Percentiles rank a stretch among this genome's conserved stretches.
These are phyloP conservation scores for Anoplopoma fimbria DNA, from an alignment of 2,113 vertebrate species.

Conservation along the genomic window DNA sequence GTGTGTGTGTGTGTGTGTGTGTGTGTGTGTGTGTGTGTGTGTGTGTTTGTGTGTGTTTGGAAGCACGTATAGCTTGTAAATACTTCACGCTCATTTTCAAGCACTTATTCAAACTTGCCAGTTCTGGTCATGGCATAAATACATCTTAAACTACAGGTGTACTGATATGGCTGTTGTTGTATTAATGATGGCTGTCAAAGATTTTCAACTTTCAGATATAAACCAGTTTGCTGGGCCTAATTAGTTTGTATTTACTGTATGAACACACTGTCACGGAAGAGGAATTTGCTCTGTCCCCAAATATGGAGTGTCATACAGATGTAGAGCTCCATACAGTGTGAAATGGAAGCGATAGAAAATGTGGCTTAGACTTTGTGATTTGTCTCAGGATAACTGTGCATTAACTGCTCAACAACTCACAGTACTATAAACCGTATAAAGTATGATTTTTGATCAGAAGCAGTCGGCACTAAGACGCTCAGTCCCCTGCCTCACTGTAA, in stretches of 20 bases:
- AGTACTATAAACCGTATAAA: slow-evolving; percentile 24
- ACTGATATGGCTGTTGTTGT: not conserved
- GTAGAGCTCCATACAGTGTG: slow-evolving; percentile 66
- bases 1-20: slow-evolving; percentile 14
- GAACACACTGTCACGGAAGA: slow-evolving; percentile 32
- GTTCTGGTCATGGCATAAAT: not conserved
- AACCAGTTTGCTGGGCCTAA: not conserved
- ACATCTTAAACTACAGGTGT: not conserved
- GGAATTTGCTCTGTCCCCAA: slow-evolving; percentile 21
- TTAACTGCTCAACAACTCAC: slow-evolving; percentile 45
- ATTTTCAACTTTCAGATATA: not conserved
- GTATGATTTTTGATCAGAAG: slow-evolving; percentile 39
- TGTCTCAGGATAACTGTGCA: slow-evolving; percentile 50
- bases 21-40: not conserved
- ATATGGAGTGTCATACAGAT: slow-evolving; percentile 50
- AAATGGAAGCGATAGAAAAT: slow-evolving; percentile 66
- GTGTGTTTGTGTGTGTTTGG: not conserved
- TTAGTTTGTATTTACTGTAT: slow-evolving; percentile 36
- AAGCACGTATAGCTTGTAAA: not conserved
- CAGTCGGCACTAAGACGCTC: not conserved
- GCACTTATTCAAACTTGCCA: not conserved
- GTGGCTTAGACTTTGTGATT: slow-evolving; percentile 43
- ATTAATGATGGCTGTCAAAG: not conserved
- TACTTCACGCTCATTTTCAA: slow-evolving; percentile 1
- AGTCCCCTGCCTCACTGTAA: not conserved